These are phyloP conservation scores for Caenorhabditis sp. DNA, from an alignment of 2,888 invertebrate species.

Conservation along the genomic window DNA sequence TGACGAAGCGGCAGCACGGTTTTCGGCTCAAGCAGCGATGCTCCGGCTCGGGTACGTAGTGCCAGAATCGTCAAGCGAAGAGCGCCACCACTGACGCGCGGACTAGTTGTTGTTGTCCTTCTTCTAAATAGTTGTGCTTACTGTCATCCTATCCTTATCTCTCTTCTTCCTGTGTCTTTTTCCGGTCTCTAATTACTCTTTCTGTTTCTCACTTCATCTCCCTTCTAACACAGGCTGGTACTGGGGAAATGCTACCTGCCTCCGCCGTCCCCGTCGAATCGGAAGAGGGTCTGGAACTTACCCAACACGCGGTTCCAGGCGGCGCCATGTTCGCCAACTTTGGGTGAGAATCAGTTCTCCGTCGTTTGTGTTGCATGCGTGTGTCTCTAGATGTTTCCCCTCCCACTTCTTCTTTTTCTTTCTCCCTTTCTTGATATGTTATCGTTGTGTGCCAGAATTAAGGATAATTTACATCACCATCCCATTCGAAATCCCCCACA, in stretches of 20 bases:
- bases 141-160: slow-evolving; percentile 16
- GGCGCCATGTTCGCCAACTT: slow-evolving; percentile 77
- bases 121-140: neutral
- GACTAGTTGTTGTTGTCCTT: slow-evolving; percentile 24
- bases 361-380: slow-evolving; percentile 44
- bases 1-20: slow-evolving; percentile 30
- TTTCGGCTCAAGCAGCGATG: slow-evolving; percentile 38
- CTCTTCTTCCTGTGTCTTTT: slow-evolving; percentile 2
- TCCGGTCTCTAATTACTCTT: neutral
- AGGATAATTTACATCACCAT: neutral
- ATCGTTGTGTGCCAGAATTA: slow-evolving; percentile 43
- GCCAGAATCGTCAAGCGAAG: slow-evolving; percentile 9
- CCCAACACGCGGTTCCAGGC: slow-evolving; percentile 59
- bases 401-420: neutral
- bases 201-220: slow-evolving; percentile 12
- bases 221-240: slow-evolving; percentile 63
- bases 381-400: slow-evolving; percentile 3
- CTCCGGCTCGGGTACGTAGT: slow-evolving; percentile 65
- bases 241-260: slow-evolving; percentile 56
- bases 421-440: neutral
- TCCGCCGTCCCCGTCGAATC: slow-evolving; percentile 38
- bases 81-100: slow-evolving; percentile 29
- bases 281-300: slow-evolving; percentile 71
- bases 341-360: slow-evolving; percentile 66
- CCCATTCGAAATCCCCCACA: neutral